A percentile compares a stretch with the other conserved stretches of the same genome.
Evolutionary conservation across 1,140 invertebrate genomes (phyloP).

Genomic region (Drosophila funebris): DNA sequence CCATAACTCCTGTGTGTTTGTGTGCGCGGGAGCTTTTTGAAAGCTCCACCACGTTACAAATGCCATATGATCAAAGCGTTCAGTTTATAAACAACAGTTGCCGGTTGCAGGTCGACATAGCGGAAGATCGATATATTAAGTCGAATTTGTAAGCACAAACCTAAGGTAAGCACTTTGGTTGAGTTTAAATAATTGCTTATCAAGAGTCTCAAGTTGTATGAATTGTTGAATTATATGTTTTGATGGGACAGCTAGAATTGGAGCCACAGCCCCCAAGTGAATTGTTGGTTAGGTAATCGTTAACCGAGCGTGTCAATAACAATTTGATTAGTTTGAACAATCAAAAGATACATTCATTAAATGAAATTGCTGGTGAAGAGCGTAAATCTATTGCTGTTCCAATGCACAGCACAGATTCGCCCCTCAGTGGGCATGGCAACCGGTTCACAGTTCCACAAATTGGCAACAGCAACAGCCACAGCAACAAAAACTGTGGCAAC

Average conservation of each 20-base stretch:
- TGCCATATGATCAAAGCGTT: conserved; percentile 58
- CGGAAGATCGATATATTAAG: conserved; percentile 6
- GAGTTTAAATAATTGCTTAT: conserved; percentile 62
- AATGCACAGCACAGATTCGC: conserved; percentile 38
- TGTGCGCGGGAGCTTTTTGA: conserved; percentile 41
- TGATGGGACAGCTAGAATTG: conserved; percentile 29
- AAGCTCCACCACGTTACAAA: conserved; percentile 39
- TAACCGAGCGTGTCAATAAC: conserved; percentile 4
- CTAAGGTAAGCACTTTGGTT: conserved; percentile 34
- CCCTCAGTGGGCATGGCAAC: conserved; percentile 53
- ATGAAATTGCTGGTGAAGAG: conserved; percentile 60
- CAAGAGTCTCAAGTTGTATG: conserved; percentile 38
- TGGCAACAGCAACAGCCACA: conserved; percentile 50
- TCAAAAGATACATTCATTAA: conserved; percentile 32
- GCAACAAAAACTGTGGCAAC: conserved; percentile 27
- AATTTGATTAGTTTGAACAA: conserved; percentile 20
- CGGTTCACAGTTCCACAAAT: conserved; percentile 59
- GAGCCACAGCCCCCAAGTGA: conserved; percentile 22
- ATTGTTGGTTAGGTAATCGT: conserved; percentile 58
- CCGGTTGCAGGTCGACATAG: conserved; percentile 36
- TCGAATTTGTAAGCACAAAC: conserved; percentile 1
- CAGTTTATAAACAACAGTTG: conserved; percentile 72
- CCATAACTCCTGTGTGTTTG: background rate
- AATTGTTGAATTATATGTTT: conserved; percentile 42
- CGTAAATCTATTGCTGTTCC: conserved; percentile 47